Evolutionary conservation across 2,888 invertebrate genomes (phyloP), one percentile per base, ranked within the genome.

Genomic region (Keiferia lycopersicella): DNA sequence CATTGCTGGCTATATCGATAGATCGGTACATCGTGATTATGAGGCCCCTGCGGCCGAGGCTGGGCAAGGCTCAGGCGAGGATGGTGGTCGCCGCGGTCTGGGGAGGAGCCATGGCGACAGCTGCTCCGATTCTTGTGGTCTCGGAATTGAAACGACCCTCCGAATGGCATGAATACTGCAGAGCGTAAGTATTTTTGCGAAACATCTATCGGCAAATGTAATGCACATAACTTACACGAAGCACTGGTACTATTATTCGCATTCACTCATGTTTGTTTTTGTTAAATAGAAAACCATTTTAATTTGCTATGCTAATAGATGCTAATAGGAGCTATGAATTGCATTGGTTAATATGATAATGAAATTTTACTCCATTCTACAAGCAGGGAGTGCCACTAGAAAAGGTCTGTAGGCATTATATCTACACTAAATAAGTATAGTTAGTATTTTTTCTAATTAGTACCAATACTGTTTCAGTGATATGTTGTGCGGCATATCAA

Each of bases 11-110:
- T 45, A 97, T 98, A 79, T 97, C 97, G 71, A 94, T 97, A 63
- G 98, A 98, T 87, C 94, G 98, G 18, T 98, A 97, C 79, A 95
- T 97, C 83, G 97, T 97, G 61, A 98, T 98, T 67, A 95, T 98
- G 94, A 95, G 96, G 91, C 98, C 98, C 0, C 83, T 98, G 63
- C 93, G 95, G 71, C 97, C 97, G 0, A 92, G 97, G 50, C 93
- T 97, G 78, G 95, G 96, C 22, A 96, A 96, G 78, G 93, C 87
- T 0, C 86, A 88, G 16, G 95, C 96, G 0, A 94, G 94, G 66
- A 79, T 94, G 64, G 94, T 95, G 53, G 96, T 97, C 39, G 88
- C 92, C 0, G 84, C 92, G 0, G 95, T 97, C 0, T 97, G 97
- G 97, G 72, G 93, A 1, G 93, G 96, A 0, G 96, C 98, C 0